Evolutionary conservation across 2,797 vertebrate genomes (phyloP).

Genomic region (Liparis tanakae): DNA sequence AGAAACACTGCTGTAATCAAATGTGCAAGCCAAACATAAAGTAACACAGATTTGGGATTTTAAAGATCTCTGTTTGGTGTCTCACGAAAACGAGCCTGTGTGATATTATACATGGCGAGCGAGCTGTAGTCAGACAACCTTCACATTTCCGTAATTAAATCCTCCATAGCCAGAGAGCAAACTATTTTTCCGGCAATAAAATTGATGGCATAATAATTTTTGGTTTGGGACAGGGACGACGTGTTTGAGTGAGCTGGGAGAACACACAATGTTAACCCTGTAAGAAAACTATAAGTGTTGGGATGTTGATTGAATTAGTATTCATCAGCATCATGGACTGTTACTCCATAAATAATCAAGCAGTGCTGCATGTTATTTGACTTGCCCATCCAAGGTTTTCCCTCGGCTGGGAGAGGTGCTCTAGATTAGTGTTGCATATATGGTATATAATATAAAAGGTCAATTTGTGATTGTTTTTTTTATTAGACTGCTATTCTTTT

Average conservation of each 20-base stretch:
- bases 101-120: not conserved
- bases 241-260: slow-evolving; percentile 1
- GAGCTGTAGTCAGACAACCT: slow-evolving; percentile 9
- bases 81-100: not conserved
- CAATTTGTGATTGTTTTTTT: slow-evolving; percentile 24
- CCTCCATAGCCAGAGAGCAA: slow-evolving; percentile 9
- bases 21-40: not conserved
- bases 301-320: slow-evolving; percentile 8
- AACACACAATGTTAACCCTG: not conserved
- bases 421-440: not conserved
- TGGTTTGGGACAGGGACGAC: not conserved
- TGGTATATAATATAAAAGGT: slow-evolving; percentile 32
- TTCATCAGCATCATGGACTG: slow-evolving; percentile 5
- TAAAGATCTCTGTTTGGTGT: not conserved
- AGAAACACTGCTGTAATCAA: not conserved
- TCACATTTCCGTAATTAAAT: slow-evolving; percentile 16
- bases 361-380: not conserved
- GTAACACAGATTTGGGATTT: not conserved
- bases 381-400: not conserved
- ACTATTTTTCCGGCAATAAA: slow-evolving; percentile 12
- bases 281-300: not conserved
- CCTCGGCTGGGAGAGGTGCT: not conserved
- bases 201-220: slow-evolving; percentile 21
- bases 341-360: not conserved
- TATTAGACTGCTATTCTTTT: slow-evolving; percentile 1